Percentiles rank a stretch among this genome's conserved stretches.
Evolutionary conservation across 2,797 vertebrate genomes (phyloP).

Genomic region (Thaleichthys pacificus): DNA sequence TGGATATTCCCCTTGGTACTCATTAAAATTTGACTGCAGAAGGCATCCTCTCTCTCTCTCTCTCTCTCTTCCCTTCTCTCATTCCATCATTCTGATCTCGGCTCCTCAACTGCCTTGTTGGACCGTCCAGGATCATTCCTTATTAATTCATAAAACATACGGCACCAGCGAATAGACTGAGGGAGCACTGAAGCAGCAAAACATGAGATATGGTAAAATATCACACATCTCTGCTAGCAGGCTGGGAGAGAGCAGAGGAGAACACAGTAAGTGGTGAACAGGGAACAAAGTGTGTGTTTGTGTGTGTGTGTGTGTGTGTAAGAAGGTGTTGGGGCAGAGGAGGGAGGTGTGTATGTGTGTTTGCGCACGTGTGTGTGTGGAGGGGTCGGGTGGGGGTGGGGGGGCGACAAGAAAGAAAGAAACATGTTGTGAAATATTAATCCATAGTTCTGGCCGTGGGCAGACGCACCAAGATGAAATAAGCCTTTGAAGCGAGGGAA

Average conservation of each 20-base stretch:
- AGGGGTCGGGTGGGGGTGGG: slow-evolving; percentile 53
- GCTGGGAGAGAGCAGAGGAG: slow-evolving; percentile 32
- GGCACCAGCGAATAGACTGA: slow-evolving; percentile 71
- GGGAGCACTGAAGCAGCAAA: slow-evolving; percentile 76
- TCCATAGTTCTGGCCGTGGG: slow-evolving; percentile 77
- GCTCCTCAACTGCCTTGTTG: slow-evolving; percentile 65
- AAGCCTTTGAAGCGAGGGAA: slow-evolving; percentile 75
- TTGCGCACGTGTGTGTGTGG: slow-evolving; percentile 19
- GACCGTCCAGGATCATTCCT: slow-evolving; percentile 80
- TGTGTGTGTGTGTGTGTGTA: slow-evolving; percentile 20
- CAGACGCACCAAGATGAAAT: slow-evolving; percentile 72
- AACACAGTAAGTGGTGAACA: slow-evolving; percentile 67
- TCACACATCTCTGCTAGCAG: slow-evolving; percentile 69
- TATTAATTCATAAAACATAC: slow-evolving; percentile 88
- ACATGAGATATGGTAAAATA: slow-evolving; percentile 77
- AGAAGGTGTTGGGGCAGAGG: slow-evolving; percentile 37
- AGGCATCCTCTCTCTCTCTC: slow-evolving; percentile 53
- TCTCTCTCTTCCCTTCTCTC: slow-evolving; percentile 48
- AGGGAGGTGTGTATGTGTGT: slow-evolving; percentile 33
- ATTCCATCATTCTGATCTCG: slow-evolving; percentile 71
- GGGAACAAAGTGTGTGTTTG: slow-evolving; percentile 42
- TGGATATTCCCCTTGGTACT: slow-evolving; percentile 82
- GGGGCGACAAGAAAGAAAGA: slow-evolving; percentile 48
- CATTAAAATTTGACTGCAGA: slow-evolving; percentile 80
- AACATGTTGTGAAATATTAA: slow-evolving; percentile 78